Evolutionary conservation across 2,113 vertebrate genomes (phyloP), one percentile per base, ranked within the genome.

Genomic region (Lepus europaeus): DNA sequence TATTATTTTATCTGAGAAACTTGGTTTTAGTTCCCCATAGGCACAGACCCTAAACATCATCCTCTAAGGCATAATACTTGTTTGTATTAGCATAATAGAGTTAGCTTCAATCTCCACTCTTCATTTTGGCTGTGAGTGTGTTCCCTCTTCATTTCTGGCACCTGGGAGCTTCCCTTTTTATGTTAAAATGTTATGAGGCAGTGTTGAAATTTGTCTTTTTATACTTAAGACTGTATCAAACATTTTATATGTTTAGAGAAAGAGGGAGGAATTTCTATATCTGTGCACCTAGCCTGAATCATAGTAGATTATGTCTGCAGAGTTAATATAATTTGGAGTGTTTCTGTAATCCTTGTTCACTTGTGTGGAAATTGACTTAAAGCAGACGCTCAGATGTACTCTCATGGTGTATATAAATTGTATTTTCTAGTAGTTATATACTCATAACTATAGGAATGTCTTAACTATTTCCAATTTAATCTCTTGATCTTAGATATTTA

Each of bases 401-500:
- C 80, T 76, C 36, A 56, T 91, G 88, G 13, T 90, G 3, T 56
- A 23, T 49, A 29, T 83, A 84, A 88, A 56, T 85, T 87, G 6
- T 0, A 64, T 96, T 95, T 94, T 90, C 87, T 66, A 79, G 23
- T 84, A 69, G 51, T 61, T 89, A 0, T 33, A 45, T 79, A n/a
- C 22, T 66, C 3, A 56, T 85, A 69, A 70, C 61, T 96, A 4
- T 53, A 51, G 17, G 2, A 22, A 6, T 59, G 56, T 59, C 56
- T 45, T 68, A 68, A 85, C 2, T 76, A n/a, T 84, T 94, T 87
- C 23, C 17, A 76, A 16, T 77, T 93, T 86, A 33, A 74, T 49
- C 76, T 68, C 25, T 88, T 91, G 45, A 95, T 94, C 27, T 63
- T 66, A 14, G 36, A 9, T 87, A 36, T 73, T 96, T 14, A 90